Base-by-base conservation (phyloP, 2,797 vertebrate genomes). In the Hyperoplus lanceolatus region DNA sequence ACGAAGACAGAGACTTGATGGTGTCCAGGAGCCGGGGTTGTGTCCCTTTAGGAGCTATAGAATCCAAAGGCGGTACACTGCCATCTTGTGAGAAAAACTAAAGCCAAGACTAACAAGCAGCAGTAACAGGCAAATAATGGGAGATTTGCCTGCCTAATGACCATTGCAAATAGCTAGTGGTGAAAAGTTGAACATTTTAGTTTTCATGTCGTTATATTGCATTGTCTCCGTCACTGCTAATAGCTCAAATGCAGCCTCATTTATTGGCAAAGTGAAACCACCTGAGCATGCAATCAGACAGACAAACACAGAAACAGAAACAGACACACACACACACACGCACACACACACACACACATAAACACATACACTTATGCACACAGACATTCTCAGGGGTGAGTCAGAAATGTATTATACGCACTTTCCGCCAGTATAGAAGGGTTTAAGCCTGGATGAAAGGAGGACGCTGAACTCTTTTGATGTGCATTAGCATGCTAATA, bases 31-130 rank as follows among this genome's bases (percentile, higher is more conserved):
- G 85, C 73, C 45, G 65, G 7, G 29, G 48, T 41, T 75, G 14
- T 69, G 55, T 80, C 68, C 59, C 43, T 62, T 18, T 29, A 38
- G 58, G 71, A 80, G 71, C 18, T 21, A 57, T 60, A 63, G 63
- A 92, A 86, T 73, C 71, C 29, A 29, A 59, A 94, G 89, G 95
- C 56, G 83, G 89, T 90, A 94, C 91, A 96, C 93, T 95, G 94
- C 95, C 95, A 96, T 94, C 95, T 95, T 91, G 94, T 95, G 95
- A 91, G 85, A 54, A 84, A 88, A 93, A 73, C 57, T 75, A 80
- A 86, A 66, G 68, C 75, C 29, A 3, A 70, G 42, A 80, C 65
- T 66, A 82, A 69, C 59, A 74, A 50, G 70, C 51, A 58, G 76
- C 63, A 84, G 74, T 29, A 71, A 64, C 50, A 71, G 70, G 55